Evolutionary conservation across 2,797 vertebrate genomes (phyloP).

Genomic region (Columba guinea): DNA sequence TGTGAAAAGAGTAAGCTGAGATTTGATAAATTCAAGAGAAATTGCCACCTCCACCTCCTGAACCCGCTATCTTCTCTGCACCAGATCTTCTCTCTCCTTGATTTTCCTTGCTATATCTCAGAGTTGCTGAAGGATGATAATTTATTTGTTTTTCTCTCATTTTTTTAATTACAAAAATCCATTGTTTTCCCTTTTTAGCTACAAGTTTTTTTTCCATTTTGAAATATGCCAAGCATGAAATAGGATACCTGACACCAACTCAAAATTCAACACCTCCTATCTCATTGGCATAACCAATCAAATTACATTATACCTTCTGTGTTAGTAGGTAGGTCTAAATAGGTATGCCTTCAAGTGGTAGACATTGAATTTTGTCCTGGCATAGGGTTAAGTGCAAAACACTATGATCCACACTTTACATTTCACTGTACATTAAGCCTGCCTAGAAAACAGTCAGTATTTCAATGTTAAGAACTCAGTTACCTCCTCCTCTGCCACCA

Average conservation of each 20-base stretch:
- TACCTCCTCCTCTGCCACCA: neutral
- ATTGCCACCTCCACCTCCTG: neutral
- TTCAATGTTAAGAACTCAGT: neutral
- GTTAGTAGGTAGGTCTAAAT: neutral
- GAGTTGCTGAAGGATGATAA: neutral
- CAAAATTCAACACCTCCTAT: neutral
- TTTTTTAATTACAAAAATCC: neutral
- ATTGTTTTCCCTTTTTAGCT: neutral
- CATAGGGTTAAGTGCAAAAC: neutral
- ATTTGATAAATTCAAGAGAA: neutral
- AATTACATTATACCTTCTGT: neutral
- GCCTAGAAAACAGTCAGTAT: neutral
- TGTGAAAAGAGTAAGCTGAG: neutral
- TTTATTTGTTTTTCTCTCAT: accelerated
- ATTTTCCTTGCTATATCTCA: neutral
- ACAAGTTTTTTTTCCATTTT: neutral
- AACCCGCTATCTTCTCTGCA: neutral
- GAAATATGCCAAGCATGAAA: neutral
- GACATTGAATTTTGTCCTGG: neutral
- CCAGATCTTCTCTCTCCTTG: neutral
- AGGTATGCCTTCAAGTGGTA: neutral
- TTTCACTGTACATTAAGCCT: neutral
- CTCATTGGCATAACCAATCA: neutral
- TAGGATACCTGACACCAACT: neutral
- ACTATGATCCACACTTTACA: neutral